Conservation (phyloP, 2,888 invertebrate species). For the Orthonevra nobilis region DNA sequence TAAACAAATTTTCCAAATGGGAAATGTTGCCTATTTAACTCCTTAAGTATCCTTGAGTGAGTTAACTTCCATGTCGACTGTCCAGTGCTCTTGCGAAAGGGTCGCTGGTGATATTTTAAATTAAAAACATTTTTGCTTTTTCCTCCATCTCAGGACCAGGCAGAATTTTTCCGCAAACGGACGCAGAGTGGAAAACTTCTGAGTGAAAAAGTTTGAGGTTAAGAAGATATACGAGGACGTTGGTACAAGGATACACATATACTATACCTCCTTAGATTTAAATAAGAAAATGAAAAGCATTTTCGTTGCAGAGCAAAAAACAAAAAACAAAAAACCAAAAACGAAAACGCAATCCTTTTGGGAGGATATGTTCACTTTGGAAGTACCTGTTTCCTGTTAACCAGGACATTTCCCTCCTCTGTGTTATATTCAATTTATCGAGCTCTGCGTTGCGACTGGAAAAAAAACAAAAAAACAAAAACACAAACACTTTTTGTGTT, state of each 20-base stretch:
- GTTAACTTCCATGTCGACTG: conserved; percentile 49
- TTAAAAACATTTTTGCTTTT: conserved; percentile 50
- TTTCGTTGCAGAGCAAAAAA: conserved; percentile 30
- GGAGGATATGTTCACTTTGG: conserved; percentile 41
- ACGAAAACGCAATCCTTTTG: too few species aligned
- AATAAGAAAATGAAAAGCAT: conserved; percentile 39
- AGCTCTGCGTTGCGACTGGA: conserved; percentile 17
- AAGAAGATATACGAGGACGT: conserved; percentile 26
- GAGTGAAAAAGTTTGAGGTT: conserved; percentile 66
- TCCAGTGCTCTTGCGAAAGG: conserved; percentile 8
- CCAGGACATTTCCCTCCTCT: conserved; percentile 34
- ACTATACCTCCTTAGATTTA: conserved; percentile 8
- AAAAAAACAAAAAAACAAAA: conserved; percentile 9
- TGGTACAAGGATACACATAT: conserved; percentile 17
- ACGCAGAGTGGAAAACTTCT: conserved; percentile 50
- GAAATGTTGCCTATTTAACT: conserved; percentile 57
- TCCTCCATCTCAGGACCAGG: too few species aligned
- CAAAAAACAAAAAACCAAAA: too few species aligned
- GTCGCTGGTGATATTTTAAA: conserved; percentile 60
- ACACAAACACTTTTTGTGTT: conserved; percentile 21
- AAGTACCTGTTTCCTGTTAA: conserved; percentile 51
- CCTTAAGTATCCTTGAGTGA: conserved; percentile 48
- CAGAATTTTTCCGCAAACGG: conserved; percentile 7
- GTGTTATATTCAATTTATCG: conserved; percentile 58
- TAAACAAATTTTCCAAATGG: conserved; percentile 57